Evolutionary conservation across 2,888 invertebrate species (phyloP), one percentile per base, ranked within the genome.

Genomic region (Drosophila leonis): DNA sequence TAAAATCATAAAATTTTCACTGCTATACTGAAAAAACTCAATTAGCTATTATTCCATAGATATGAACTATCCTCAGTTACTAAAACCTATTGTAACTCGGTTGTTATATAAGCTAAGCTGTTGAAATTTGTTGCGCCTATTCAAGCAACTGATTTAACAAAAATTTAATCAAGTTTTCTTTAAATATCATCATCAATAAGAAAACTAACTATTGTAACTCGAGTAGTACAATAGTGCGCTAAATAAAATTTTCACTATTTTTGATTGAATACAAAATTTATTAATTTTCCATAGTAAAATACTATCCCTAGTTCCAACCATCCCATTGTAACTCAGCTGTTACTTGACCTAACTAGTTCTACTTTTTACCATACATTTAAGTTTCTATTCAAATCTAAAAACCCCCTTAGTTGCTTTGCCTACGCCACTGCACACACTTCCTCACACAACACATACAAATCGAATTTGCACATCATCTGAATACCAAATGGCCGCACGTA

Each of bases 401-500:
- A 15, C 31, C 33, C 35, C 46, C 3, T 52, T 5, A 37, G 8
- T 27, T 20, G 27, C 8, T 33, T 33, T 8, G 33, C 33, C 82
- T 64, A 80, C 80, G 73, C 70, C 80, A 7, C 73, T 89, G 89
- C 0, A 48, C 37, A 33, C 10, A 20, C 64, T 70, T 68, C 59
- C 71, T 64, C 72, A 73, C 64, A 78, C 61, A 75, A 82, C 79
- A 82, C 80, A 80, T 72, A 88, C 90, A 85, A 90, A 90, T 87
- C 90, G 89, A 92, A 90, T 90, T 90, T 90, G 91, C 90, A 91
- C 92, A 91, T 91, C 91, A 92, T 91, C 91, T 91, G 91, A 92
- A 91, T 91, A 91, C 91, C 91, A 91, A 91, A 91, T 91, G 88
- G 76, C 72, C 85, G 86, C 91, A 92, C 91, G 92, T 91, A 91